These are phyloP conservation scores for Beaufortia kweichowensis DNA, from an alignment of 2,113 vertebrate species.

Conservation along the genomic window DNA sequence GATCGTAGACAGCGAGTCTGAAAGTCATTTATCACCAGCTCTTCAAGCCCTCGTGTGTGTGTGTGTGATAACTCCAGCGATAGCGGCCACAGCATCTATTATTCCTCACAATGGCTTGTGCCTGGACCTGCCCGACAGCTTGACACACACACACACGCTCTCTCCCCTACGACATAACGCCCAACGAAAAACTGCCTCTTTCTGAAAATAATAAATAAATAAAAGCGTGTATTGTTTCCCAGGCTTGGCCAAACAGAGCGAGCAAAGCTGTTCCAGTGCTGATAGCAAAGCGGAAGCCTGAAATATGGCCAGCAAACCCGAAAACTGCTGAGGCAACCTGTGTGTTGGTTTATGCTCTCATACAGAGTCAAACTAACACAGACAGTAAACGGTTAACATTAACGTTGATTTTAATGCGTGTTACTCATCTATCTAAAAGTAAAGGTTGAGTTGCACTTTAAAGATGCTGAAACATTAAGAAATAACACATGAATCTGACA, in stretches of 20 bases:
- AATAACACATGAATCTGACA: neutral
- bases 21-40: slow-evolving; percentile 75
- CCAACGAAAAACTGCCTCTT: slow-evolving; percentile 59
- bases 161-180: slow-evolving; percentile 9
- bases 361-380: slow-evolving; percentile 67
- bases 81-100: slow-evolving; percentile 75
- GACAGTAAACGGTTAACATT: slow-evolving; percentile 39
- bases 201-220: slow-evolving; percentile 52
- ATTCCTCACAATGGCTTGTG: slow-evolving; percentile 61
- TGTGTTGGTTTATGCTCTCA: slow-evolving; percentile 49
- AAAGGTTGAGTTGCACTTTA: too few species aligned
- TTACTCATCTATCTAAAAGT: too few species aligned
- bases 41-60: slow-evolving; percentile 67
- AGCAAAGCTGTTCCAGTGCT: slow-evolving; percentile 68
- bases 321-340: slow-evolving; percentile 65
- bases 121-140: slow-evolving; percentile 52
- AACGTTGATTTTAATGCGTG: too few species aligned
- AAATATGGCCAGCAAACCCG: slow-evolving; percentile 61
- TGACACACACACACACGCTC: slow-evolving; percentile 52
- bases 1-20: slow-evolving; percentile 72
- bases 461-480: too few species aligned
- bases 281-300: slow-evolving; percentile 64
- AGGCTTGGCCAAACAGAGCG: slow-evolving; percentile 62
- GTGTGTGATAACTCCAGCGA: slow-evolving; percentile 69
- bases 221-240: slow-evolving; percentile 62